phyloP scores from a whole-genome alignment of 2,113 vertebrate species.

The Rhabdomys dilectus region DNA sequence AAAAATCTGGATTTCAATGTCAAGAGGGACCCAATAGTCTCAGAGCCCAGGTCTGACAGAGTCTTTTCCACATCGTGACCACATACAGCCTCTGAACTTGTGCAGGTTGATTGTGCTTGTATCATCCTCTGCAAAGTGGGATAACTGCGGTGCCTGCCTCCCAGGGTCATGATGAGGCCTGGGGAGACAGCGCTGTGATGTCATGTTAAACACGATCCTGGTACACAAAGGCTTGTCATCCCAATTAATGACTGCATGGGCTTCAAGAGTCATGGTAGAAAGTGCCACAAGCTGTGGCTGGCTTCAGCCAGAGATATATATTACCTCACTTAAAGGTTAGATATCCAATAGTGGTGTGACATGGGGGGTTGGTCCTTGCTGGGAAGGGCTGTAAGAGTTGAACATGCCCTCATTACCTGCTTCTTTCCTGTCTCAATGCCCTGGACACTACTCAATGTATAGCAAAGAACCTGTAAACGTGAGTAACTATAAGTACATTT shows the following conservation, averaged over 20 bases:
- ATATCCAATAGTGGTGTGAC: background rate
- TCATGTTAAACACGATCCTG: background rate
- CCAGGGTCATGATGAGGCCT: background rate
- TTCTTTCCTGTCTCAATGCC: background rate
- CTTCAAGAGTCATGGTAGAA: background rate
- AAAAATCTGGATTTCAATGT: background rate
- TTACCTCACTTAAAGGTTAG: background rate
- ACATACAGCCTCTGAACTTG: background rate
- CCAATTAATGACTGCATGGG: background rate
- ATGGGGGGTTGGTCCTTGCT: background rate
- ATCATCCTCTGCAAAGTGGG: background rate
- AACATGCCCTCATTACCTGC: background rate
- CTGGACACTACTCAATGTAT: background rate
- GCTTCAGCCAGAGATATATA: background rate
- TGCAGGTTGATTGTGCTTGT: background rate
- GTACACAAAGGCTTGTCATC: fast-evolving
- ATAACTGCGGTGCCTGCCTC: background rate
- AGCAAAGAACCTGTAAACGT: background rate
- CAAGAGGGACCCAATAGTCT: background rate
- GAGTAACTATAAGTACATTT: background rate
- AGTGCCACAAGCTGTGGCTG: too few species aligned
- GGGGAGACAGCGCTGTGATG: background rate
- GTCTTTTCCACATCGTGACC: background rate
- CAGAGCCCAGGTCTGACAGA: background rate
- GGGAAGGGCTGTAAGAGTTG: background rate